Base-by-base conservation (phyloP, 2,113 vertebrate species). In the Aldabrachelys gigantea region DNA sequence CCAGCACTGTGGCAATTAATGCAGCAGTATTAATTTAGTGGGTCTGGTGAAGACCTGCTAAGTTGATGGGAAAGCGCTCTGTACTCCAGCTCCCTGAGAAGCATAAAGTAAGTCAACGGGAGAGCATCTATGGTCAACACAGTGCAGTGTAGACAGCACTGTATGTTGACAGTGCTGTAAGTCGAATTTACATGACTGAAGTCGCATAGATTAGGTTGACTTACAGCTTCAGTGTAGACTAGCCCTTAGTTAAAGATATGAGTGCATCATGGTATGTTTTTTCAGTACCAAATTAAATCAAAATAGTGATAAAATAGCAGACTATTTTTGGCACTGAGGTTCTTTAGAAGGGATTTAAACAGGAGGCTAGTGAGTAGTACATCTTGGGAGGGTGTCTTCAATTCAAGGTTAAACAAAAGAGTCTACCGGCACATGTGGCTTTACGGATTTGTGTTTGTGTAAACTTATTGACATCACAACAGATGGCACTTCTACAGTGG, bases 301-400 rank as follows among this genome's bases (percentile, higher is more conserved):
- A 24, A 92, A 85, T 54, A 25, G 2, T 25, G 35, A 83, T 79
- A 93, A 80, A 83, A 6, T 82, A 92, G 41, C 50, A 91, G 47
- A 57, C 41, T 96, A 95, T 94, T 96, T 95, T 95, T 97, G 38
- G 10, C 21, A 75, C 19, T 41, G 21, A 75, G 17, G 96, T 53
- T 41, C 89, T 92, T 97, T 93, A 89, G 95, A 92, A 91, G 65
- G 75, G 95, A 89, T 96, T 95, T 96, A 95, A 97, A 87, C 91
- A 83, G 91, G 95, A 97, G 93, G 96, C 93, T 96, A 96, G 93
- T 90, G 90, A 96, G 92, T 96, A 96, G 97, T 96, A 94, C 95
- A 91, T 95, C 82, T 41, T 78, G 53, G 86, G 75, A 80, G 35
- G 1, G 3, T 97, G 94, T 95, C 96, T 97, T 96, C 95, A 97